These are phyloP conservation scores for Trachelus stipa DNA, from an alignment of 2,888 invertebrate genomes.

Conservation along the genomic window DNA sequence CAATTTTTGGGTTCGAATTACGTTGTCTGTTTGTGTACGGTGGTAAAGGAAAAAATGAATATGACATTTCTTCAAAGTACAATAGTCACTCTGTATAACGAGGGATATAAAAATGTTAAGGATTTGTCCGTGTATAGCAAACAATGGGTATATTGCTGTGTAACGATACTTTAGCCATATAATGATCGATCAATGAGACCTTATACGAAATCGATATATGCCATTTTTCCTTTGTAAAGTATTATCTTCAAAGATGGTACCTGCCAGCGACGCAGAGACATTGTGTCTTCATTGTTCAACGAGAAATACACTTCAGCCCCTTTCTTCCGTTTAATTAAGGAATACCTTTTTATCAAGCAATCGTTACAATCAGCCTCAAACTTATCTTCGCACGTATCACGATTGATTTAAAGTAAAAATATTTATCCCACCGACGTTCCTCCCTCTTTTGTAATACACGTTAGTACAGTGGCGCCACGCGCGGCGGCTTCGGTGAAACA, in stretches of 20 bases:
- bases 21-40: too few species aligned
- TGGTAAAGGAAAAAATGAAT: too few species aligned
- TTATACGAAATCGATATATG: not conserved
- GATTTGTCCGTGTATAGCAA: not conserved
- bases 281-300: not conserved
- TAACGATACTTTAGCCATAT: too few species aligned
- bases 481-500: not conserved
- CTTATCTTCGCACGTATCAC: not conserved
- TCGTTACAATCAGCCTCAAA: not conserved
- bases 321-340: not conserved
- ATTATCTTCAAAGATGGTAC: not conserved
- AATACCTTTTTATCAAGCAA: not conserved
- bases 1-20: not conserved
- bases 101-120: not conserved
- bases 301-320: not conserved
- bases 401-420: not conserved
- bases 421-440: too few species aligned
- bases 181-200: too few species aligned
- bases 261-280: not conserved
- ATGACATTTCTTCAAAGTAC: too few species aligned
- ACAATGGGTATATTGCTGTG: not conserved
- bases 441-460: too few species aligned
- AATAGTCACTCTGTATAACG: too few species aligned
- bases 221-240: not conserved
- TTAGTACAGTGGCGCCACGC: not conserved